A percentile compares a stretch with the other conserved stretches of the same genome.
Evolutionary conservation across 2,113 vertebrate genomes (phyloP).

Genomic region (Lampris megalopsis): DNA sequence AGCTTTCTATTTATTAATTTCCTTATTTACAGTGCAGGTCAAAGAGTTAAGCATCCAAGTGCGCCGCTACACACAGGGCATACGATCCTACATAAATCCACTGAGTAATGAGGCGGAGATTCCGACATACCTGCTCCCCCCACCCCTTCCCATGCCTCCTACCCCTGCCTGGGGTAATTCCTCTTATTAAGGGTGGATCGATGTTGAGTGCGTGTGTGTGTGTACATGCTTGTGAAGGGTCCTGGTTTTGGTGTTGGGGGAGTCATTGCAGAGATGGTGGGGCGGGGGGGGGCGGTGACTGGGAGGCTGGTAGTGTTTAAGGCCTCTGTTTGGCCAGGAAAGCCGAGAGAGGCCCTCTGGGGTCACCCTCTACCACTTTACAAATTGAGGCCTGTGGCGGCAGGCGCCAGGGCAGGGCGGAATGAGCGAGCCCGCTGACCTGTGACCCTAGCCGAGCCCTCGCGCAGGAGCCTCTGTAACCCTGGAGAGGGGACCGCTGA

Average conservation of each 20-base stretch:
- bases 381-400: slow-evolving; percentile 85
- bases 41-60: slow-evolving; percentile 77
- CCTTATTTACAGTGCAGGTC: slow-evolving; percentile 81
- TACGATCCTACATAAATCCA: slow-evolving; percentile 82
- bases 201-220: slow-evolving; percentile 27
- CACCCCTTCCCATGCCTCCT: slow-evolving; percentile 33
- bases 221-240: slow-evolving; percentile 56
- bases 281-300: slow-evolving; percentile 55
- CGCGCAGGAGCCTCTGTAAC: slow-evolving; percentile 76
- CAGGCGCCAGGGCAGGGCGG: slow-evolving; percentile 87
- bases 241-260: slow-evolving; percentile 45
- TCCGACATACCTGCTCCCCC: slow-evolving; percentile 65
- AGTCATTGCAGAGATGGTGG: slow-evolving; percentile 34
- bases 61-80: slow-evolving; percentile 61
- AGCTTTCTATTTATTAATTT: slow-evolving; percentile 76
- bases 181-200: slow-evolving; percentile 77
- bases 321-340: slow-evolving; percentile 85
- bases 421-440: slow-evolving; percentile 82
- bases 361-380: slow-evolving; percentile 81
- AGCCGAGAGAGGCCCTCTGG: slow-evolving; percentile 82
- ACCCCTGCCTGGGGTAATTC: slow-evolving; percentile 71
- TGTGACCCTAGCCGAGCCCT: slow-evolving; percentile 82
- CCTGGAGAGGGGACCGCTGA: slow-evolving; percentile 77
- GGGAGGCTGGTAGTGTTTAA: slow-evolving; percentile 83
- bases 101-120: slow-evolving; percentile 77